Evolutionary conservation across 2,797 vertebrate species (phyloP).

Genomic region (Linurgus olivaceus): DNA sequence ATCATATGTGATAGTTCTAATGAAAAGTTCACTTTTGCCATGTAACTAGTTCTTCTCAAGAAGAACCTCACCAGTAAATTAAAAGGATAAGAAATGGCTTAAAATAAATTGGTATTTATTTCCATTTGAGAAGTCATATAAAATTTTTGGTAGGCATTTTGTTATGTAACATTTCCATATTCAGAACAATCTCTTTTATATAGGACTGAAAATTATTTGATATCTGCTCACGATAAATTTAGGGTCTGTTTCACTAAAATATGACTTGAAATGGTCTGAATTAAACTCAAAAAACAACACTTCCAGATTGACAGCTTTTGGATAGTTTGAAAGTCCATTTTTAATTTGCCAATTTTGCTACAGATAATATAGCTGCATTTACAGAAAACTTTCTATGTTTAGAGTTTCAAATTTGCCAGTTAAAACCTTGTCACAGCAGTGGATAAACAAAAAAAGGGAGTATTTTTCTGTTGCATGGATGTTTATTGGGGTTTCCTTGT

Average conservation of each 20-base stretch:
- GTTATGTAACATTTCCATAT: neutral
- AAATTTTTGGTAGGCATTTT: neutral
- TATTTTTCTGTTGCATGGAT: slow-evolving; percentile 34
- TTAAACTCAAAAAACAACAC: slow-evolving; percentile 38
- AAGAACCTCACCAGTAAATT: neutral
- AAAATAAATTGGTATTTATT: neutral
- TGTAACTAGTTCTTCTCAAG: neutral
- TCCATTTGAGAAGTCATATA: neutral
- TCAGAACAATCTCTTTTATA: neutral
- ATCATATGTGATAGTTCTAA: neutral
- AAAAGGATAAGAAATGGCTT: neutral
- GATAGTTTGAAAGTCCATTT: slow-evolving; percentile 57
- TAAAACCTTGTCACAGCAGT: neutral
- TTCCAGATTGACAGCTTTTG: slow-evolving; percentile 20
- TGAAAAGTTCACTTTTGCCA: neutral
- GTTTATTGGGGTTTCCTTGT: slow-evolving; percentile 55
- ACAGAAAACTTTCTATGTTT: slow-evolving; percentile 60
- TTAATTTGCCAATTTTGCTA: slow-evolving; percentile 63
- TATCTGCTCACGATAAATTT: slow-evolving; percentile 13
- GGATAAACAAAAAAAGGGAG: neutral
- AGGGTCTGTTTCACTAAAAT: slow-evolving; percentile 26
- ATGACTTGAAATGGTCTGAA: slow-evolving; percentile 28
- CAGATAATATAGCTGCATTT: slow-evolving; percentile 58
- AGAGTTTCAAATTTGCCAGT: slow-evolving; percentile 58
- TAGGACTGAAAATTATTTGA: neutral